These are phyloP conservation scores for Calycopis cecrops DNA, from an alignment of 1,140 invertebrate species.

Conservation along the genomic window DNA sequence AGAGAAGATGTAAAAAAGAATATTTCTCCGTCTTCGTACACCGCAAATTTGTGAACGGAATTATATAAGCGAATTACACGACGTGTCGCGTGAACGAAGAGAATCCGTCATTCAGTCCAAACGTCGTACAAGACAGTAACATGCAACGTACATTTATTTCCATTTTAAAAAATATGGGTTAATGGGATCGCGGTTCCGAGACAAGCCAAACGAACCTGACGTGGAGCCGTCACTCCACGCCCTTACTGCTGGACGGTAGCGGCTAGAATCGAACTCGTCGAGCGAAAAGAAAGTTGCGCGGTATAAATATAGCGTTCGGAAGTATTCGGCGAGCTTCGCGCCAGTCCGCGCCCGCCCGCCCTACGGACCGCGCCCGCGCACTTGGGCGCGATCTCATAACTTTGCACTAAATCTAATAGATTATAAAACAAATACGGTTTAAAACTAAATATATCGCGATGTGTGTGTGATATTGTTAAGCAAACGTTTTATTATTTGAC, in stretches of 20 bases:
- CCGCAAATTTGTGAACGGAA: too few species aligned
- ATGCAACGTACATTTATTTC: constrained; percentile 45
- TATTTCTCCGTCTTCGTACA: too few species aligned
- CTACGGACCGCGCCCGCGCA: constrained; percentile 41
- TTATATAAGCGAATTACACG: background rate
- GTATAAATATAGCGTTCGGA: constrained; percentile 65
- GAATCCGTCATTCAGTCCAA: constrained; percentile 10
- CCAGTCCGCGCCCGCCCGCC: constrained; percentile 56
- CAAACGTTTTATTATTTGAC: too few species aligned
- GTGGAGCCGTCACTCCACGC: background rate
- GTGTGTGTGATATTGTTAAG: background rate
- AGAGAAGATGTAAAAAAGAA: too few species aligned
- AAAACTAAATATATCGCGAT: background rate
- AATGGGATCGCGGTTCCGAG: constrained; percentile 53
- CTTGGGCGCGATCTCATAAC: constrained; percentile 42
- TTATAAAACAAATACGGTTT: too few species aligned
- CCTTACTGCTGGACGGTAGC: background rate
- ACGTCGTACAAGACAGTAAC: constrained; percentile 30
- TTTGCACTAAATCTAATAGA: background rate
- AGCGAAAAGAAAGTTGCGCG: constrained; percentile 35
- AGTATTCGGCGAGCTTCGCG: constrained; percentile 44
- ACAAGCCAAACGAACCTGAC: background rate
- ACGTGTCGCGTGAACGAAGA: background rate
- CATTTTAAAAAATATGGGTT: constrained; percentile 66
- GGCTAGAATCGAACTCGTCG: background rate